Evolutionary conservation across 2,797 vertebrate genomes (phyloP).

Genomic region (Tokudaia muenninki): DNA sequence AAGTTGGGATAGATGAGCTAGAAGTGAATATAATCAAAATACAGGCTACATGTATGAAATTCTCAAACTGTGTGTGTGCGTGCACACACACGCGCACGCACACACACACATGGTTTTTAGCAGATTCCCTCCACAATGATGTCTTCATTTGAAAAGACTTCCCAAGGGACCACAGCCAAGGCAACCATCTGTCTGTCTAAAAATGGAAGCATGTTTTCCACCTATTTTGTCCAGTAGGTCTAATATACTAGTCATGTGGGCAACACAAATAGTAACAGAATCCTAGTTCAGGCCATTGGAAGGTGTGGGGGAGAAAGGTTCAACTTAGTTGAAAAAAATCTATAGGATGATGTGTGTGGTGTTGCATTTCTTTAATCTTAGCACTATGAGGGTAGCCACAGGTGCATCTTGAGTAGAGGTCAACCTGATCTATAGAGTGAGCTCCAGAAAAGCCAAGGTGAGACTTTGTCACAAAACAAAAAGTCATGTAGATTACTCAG

Average conservation of each 20-base stretch:
- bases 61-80: neutral
- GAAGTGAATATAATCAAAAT: neutral
- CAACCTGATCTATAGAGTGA: neutral
- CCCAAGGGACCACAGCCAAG: neutral
- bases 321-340: constrained; percentile 26
- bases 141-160: neutral
- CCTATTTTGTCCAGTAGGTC: neutral
- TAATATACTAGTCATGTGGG: neutral
- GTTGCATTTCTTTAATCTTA: neutral
- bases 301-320: neutral
- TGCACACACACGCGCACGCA: neutral
- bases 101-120: neutral
- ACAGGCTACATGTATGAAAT: neutral
- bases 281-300: neutral
- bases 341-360: neutral
- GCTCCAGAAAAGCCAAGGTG: neutral
- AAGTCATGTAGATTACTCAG: neutral
- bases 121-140: neutral
- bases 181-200: neutral
- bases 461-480: neutral
- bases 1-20: neutral
- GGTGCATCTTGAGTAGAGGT: neutral
- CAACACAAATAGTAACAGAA: constrained; percentile 11
- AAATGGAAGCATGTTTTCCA: neutral
- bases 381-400: neutral